Evolutionary conservation across 2,888 invertebrate species (phyloP).

Genomic region (Melipona beecheii): DNA sequence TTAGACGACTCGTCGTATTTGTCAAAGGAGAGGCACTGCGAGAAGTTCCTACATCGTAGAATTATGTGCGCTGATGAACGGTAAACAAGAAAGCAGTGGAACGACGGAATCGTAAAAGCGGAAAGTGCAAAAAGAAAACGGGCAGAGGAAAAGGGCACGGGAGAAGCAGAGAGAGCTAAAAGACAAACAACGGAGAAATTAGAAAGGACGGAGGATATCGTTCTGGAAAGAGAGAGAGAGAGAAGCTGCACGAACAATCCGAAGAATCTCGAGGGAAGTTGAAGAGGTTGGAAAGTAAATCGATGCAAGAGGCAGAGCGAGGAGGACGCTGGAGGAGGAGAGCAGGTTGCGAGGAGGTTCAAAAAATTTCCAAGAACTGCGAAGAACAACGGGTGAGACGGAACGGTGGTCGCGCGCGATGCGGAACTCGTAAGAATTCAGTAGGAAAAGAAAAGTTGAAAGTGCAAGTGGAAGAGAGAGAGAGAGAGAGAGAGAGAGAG

Average conservation of each 20-base stretch:
- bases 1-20: background rate
- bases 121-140: background rate
- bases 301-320: conserved; percentile 5
- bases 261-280: conserved; percentile 29
- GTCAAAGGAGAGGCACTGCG: background rate
- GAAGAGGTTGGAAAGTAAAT: conserved; percentile 37
- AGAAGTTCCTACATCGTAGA: background rate
- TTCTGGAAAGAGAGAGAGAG: background rate
- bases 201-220: conserved; percentile 25
- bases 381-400: conserved; percentile 23
- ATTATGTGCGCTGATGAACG: background rate
- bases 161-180: conserved; percentile 7
- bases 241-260: conserved; percentile 13
- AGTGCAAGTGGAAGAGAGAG: conserved; percentile 10
- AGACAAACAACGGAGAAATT: conserved; percentile 44
- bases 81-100: background rate
- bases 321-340: background rate
- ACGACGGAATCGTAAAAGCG: background rate
- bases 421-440: conserved; percentile 30
- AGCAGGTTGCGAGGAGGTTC: conserved; percentile 34
- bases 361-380: conserved; percentile 37
- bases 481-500: conserved; percentile 16
- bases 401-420: background rate
- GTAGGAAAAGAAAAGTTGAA: conserved; percentile 27
- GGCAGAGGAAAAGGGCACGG: background rate